Evolutionary conservation across 1,140 invertebrate genomes (phyloP).

Genomic region (Cepaea nemoralis): DNA sequence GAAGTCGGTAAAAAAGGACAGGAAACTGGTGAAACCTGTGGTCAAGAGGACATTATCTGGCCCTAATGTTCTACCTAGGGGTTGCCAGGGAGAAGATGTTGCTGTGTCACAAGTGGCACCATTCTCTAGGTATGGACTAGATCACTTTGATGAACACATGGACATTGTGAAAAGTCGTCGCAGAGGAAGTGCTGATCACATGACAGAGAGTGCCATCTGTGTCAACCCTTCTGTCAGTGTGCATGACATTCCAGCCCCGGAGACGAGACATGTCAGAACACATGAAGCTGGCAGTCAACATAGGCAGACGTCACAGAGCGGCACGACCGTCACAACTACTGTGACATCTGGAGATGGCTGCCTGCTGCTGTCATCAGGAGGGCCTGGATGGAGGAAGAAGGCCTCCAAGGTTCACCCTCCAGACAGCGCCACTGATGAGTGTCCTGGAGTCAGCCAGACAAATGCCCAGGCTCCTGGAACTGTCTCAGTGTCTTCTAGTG

Average conservation of each 20-base stretch:
- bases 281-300: not conserved
- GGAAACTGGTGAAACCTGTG: not conserved
- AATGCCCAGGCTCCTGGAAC: not conserved
- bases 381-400: conserved; percentile 60
- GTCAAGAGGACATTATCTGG: conserved; percentile 28
- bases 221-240: not conserved
- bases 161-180: not conserved
- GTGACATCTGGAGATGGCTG: conserved; percentile 30
- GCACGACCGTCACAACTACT: conserved; percentile 31
- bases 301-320: not conserved
- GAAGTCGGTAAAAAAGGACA: conserved; percentile 11
- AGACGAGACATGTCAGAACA: not conserved
- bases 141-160: conserved; percentile 8
- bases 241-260: conserved; percentile 1
- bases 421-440: too few relatives aligned
- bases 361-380: conserved; percentile 59
- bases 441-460: not conserved
- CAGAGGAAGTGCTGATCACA: not conserved
- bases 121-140: conserved; percentile 20
- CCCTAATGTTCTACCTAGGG: conserved; percentile 16
- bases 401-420: conserved; percentile 30
- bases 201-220: conserved; percentile 26
- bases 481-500: not conserved
- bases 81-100: not conserved
- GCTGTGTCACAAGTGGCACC: not conserved